These are phyloP conservation scores for Antitype chi DNA, from an alignment of 2,888 invertebrate species.

Conservation along the genomic window DNA sequence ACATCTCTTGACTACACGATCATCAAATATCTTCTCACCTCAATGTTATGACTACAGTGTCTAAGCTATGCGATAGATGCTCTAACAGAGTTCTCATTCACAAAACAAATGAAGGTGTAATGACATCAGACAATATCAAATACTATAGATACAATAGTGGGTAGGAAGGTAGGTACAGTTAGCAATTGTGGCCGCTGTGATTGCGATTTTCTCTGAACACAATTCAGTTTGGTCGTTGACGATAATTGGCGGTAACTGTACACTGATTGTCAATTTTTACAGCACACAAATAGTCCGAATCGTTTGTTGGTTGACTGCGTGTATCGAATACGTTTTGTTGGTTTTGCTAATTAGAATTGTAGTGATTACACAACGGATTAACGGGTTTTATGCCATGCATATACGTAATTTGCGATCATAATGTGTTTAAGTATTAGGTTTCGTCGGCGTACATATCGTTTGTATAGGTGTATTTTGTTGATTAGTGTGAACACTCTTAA, in stretches of 20 bases:
- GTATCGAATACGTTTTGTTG: slow-evolving; percentile 28
- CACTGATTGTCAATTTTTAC: slow-evolving; percentile 55
- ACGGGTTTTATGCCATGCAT: neutral
- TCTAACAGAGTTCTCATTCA: slow-evolving; percentile 11
- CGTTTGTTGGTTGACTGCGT: slow-evolving; percentile 34
- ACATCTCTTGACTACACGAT: slow-evolving; percentile 11
- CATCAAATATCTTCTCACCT: slow-evolving; percentile 15
- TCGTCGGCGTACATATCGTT: neutral
- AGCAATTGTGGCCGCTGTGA: slow-evolving; percentile 32
- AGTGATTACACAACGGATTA: slow-evolving; percentile 20
- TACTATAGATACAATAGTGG: neutral
- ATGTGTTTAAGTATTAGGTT: slow-evolving; percentile 7
- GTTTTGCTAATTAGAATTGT: slow-evolving; percentile 26
- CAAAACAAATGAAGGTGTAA: slow-evolving; percentile 41
- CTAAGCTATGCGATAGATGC: slow-evolving; percentile 23
- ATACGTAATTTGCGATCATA: slow-evolving; percentile 13
- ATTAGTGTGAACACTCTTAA: no score
- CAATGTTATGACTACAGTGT: slow-evolving; percentile 44
- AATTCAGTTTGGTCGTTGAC: slow-evolving; percentile 33
- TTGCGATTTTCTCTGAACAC: slow-evolving; percentile 30
- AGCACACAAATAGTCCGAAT: slow-evolving; percentile 18
- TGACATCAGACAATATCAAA: slow-evolving; percentile 30
- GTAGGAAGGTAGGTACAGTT: slow-evolving; percentile 32
- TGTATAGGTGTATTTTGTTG: neutral
- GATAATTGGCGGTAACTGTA: slow-evolving; percentile 48